These are phyloP conservation scores for Clusia tigrina DNA, from an alignment of 2,888 invertebrate species.

Conservation along the genomic window DNA sequence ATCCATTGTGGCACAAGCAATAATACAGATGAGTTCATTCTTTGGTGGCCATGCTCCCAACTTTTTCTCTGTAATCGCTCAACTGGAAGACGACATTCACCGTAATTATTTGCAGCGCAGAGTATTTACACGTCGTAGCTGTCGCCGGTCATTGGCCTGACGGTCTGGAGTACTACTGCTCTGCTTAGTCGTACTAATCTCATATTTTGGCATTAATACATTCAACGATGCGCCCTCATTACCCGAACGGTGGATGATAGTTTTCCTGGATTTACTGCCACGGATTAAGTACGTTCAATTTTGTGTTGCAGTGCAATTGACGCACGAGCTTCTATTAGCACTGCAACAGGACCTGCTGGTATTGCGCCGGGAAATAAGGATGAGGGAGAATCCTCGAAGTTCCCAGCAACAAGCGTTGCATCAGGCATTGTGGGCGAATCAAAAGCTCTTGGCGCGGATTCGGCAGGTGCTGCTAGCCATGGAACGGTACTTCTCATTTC, in stretches of 20 bases:
- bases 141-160: conserved; percentile 29
- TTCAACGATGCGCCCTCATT: conserved; percentile 26
- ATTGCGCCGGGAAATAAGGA: conserved; percentile 2
- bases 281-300: conserved; percentile 48
- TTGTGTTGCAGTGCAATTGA: conserved; percentile 41
- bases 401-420: conserved; percentile 36
- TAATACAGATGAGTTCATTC: conserved; percentile 33
- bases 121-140: background rate
- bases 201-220: conserved; percentile 23
- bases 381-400: background rate
- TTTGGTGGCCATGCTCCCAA: conserved; percentile 26
- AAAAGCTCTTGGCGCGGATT: conserved; percentile 42
- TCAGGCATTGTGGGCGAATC: conserved; percentile 42
- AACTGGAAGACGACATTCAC: conserved; percentile 41
- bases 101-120: conserved; percentile 11
- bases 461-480: conserved; percentile 48
- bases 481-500: conserved; percentile 44
- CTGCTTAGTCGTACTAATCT: conserved; percentile 21
- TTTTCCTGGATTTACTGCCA: conserved; percentile 33
- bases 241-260: conserved; percentile 34
- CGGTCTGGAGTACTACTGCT: conserved; percentile 39
- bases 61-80: conserved; percentile 40
- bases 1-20: conserved; percentile 30
- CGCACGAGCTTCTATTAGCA: conserved; percentile 42
- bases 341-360: conserved; percentile 41